Conservation (phyloP, 2,888 invertebrate species). For the Synergus laeviventris region DNA sequence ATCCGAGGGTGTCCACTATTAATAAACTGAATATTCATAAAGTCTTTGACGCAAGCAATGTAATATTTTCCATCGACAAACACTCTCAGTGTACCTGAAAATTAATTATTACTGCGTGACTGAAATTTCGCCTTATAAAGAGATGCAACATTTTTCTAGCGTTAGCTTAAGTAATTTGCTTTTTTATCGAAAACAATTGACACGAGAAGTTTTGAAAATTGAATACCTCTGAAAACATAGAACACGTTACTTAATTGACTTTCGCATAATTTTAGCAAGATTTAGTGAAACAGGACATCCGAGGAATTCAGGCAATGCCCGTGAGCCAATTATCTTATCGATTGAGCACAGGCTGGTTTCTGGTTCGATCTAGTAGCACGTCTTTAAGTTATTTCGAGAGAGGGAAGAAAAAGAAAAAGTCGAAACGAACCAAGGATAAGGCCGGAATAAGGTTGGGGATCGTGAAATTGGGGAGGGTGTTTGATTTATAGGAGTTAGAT, state of each 20-base stretch:
- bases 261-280: slow-evolving; percentile 40
- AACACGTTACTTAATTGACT: slow-evolving; percentile 42
- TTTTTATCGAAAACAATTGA: slow-evolving; percentile 6
- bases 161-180: neutral
- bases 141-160: neutral
- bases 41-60: slow-evolving; percentile 17
- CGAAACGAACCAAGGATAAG: slow-evolving; percentile 13
- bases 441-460: slow-evolving; percentile 33
- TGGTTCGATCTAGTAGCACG: neutral
- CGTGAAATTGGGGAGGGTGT: slow-evolving; percentile 64
- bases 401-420: slow-evolving; percentile 36
- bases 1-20: neutral
- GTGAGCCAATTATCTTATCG: slow-evolving; percentile 29
- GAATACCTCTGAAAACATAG: neutral
- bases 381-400: neutral
- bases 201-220: neutral
- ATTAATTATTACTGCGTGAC: slow-evolving; percentile 15
- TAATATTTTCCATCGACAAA: slow-evolving; percentile 24
- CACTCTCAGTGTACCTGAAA: neutral
- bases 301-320: slow-evolving; percentile 51
- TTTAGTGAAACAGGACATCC: slow-evolving; percentile 44
- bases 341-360: neutral
- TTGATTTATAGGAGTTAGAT: slow-evolving; percentile 62
- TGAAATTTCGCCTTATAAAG: neutral
- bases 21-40: slow-evolving; percentile 34